These are phyloP conservation scores for Andrena bicolor DNA, from an alignment of 2,888 invertebrate genomes.

Conservation along the genomic window DNA sequence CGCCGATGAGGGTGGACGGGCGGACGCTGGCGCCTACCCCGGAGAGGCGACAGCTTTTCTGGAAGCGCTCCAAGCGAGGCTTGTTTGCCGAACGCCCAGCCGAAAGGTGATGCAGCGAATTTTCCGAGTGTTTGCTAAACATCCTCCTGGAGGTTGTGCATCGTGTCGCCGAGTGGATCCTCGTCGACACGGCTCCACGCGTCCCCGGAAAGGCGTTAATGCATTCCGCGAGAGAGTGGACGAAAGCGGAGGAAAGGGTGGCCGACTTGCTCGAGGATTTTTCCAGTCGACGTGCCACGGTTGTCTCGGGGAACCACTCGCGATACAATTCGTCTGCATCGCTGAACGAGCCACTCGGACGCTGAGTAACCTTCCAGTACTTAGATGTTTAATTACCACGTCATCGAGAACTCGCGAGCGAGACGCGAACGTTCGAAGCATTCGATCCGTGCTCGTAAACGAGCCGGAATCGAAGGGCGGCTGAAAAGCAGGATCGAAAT, in stretches of 20 bases:
- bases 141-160: conserved; percentile 69
- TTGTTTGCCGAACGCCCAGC: conserved; percentile 74
- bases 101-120: conserved; percentile 80
- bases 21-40: conserved; percentile 58
- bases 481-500: conserved; percentile 8
- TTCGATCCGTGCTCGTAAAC: conserved; percentile 1
- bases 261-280: background rate
- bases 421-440: background rate
- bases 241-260: conserved; percentile 2
- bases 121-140: conserved; percentile 81
- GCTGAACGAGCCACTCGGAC: background rate
- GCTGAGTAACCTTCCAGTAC: background rate
- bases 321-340: background rate
- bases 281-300: background rate
- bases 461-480: background rate
- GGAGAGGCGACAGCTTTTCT: conserved; percentile 71
- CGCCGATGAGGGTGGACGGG: conserved; percentile 28
- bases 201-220: conserved; percentile 63
- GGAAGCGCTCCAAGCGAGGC: conserved; percentile 72
- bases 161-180: conserved; percentile 59
- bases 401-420: too few species aligned
- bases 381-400: too few species aligned
- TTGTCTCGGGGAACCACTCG: background rate
- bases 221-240: conserved; percentile 56
- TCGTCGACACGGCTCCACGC: conserved; percentile 46